Conservation (phyloP, 2,113 vertebrate genomes). For the Acanthisitta chloris region DNA sequence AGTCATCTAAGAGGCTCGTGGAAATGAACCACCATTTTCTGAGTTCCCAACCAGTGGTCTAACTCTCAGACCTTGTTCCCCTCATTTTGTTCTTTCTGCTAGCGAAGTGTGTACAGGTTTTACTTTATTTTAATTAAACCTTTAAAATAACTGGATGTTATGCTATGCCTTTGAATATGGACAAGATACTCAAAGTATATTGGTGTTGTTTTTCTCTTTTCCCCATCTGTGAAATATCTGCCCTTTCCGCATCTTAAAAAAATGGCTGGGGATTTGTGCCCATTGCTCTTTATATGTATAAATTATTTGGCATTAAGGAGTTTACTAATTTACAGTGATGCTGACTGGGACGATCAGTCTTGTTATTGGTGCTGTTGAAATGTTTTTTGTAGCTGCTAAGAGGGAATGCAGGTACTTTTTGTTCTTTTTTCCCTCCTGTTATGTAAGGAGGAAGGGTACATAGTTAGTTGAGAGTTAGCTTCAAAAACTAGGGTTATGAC, state of each 20-base stretch:
- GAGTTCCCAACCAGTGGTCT: not conserved
- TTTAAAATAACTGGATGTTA: not conserved
- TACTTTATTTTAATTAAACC: not conserved
- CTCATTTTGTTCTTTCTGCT: not conserved
- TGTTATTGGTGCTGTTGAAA: not conserved
- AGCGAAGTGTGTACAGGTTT: not conserved
- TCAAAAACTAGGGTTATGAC: not conserved
- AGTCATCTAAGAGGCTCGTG: not conserved
- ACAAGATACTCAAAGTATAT: not conserved
- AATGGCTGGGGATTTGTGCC: not conserved
- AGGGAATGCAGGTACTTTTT: not conserved
- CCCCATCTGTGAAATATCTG: not conserved
- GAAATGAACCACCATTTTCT: not conserved
- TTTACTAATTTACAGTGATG: not conserved
- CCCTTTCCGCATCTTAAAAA: not conserved
- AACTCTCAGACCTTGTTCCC: not conserved
- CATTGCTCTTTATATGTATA: not conserved
- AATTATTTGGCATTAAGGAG: not conserved
- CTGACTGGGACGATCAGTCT: not conserved
- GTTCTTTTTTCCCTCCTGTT: not conserved
- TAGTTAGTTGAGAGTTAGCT: not conserved
- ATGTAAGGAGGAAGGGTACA: rapidly evolving
- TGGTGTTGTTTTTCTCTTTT: not conserved
- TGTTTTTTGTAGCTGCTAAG: not conserved
- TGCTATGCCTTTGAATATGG: not conserved